A percentile compares a stretch with the other conserved stretches of the same genome.
Conservation (phyloP, 2,113 vertebrate genomes). For the Dromiciops gliroides region DNA sequence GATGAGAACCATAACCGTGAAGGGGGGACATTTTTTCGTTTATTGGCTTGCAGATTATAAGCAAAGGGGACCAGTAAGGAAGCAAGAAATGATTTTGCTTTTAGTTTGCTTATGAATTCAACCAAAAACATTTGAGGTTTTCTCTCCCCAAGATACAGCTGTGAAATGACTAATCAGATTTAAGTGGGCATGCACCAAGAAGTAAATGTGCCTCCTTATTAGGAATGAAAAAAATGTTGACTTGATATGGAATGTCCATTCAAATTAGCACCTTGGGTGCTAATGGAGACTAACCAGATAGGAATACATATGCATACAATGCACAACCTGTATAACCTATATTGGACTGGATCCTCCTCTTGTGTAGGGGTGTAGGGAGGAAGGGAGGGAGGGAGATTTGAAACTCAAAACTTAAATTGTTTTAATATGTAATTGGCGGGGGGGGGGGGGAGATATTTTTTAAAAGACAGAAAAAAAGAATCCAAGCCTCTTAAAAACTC, state of each 20-base stretch:
- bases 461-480: conserved; percentile 10
- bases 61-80: conserved; percentile 49
- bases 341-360: too few species aligned
- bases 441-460: too few species aligned
- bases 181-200: conserved; percentile 45
- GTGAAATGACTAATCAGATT: conserved; percentile 68
- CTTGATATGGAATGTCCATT: conserved; percentile 44
- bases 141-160: conserved; percentile 64
- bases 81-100: conserved; percentile 58
- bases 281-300: conserved; percentile 36
- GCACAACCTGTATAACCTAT: neutral
- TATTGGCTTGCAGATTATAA: conserved; percentile 63
- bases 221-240: conserved; percentile 44
- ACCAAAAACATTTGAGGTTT: conserved; percentile 55
- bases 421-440: neutral
- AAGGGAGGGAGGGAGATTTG: neutral
- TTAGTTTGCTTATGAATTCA: conserved; percentile 66
- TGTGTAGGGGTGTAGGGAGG: too few species aligned
- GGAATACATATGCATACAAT: neutral
- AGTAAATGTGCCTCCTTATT: conserved; percentile 65
- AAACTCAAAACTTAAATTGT: neutral
- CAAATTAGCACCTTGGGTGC: conserved; percentile 43
- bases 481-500: conserved; percentile 23
- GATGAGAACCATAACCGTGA: conserved; percentile 28
- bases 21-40: conserved; percentile 45